Percentiles rank a stretch among this genome's conserved stretches.
Conservation (phyloP, 1,140 invertebrate species). For the Cataglyphis hispanica region DNA sequence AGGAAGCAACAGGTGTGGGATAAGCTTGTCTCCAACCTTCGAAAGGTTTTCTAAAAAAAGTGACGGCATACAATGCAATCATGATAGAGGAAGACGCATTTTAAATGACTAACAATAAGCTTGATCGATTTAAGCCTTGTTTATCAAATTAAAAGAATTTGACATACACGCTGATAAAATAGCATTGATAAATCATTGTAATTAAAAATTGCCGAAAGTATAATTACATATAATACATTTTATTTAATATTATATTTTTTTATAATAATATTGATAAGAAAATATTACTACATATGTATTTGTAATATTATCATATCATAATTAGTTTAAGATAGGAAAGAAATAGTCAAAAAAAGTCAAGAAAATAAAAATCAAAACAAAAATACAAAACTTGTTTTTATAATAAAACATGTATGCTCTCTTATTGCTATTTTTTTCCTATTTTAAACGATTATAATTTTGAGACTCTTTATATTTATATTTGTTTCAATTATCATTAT, state of each 20-base stretch:
- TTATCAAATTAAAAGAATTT: neutral
- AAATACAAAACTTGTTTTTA: no score
- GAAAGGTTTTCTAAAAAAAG: constrained; percentile 28
- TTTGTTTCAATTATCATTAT: no score
- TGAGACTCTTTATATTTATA: no score
- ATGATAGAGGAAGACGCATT: neutral
- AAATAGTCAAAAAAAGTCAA: no score
- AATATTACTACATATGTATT: neutral
- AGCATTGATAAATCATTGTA: neutral
- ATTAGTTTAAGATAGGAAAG: no score
- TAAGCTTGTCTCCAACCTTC: constrained; percentile 20
- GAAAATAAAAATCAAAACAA: no score
- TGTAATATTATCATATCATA: neutral
- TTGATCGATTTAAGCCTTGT: neutral
- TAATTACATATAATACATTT: neutral
- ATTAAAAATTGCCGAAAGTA: neutral
- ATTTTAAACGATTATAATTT: no score
- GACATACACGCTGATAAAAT: neutral
- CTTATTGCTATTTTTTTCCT: no score
- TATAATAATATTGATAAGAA: neutral
- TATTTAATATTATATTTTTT: neutral
- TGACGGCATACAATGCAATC: neutral
- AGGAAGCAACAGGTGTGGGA: constrained; percentile 45
- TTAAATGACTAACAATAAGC: neutral
- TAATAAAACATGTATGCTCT: no score